Evolutionary conservation across 1,140 invertebrate genomes (phyloP).

Genomic region (Drosophila pachea): DNA sequence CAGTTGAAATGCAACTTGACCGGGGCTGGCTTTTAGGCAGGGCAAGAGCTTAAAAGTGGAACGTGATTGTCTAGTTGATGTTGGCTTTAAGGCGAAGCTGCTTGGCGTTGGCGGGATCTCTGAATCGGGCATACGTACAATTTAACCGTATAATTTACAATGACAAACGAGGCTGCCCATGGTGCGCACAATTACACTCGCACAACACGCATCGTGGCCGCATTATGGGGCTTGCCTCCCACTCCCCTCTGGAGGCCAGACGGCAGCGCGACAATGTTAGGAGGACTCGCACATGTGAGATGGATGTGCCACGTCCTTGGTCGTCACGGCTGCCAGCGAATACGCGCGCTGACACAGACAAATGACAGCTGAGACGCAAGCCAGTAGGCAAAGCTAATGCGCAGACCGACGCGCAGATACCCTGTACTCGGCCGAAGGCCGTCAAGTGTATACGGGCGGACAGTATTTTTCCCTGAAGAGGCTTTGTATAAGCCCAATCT

Average conservation of each 20-base stretch:
- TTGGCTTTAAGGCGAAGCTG: slow-evolving; percentile 16
- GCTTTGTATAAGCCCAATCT: no score
- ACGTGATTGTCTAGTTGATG: slow-evolving; percentile 7
- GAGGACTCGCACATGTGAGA: slow-evolving; percentile 45
- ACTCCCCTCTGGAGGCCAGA: slow-evolving; percentile 21
- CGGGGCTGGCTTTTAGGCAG: not conserved
- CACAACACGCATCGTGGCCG: slow-evolving; percentile 4
- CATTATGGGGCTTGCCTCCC: not conserved
- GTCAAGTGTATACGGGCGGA: no score
- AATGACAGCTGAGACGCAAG: slow-evolving; percentile 63
- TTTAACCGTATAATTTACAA: slow-evolving; percentile 77
- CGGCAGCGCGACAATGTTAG: slow-evolving; percentile 40
- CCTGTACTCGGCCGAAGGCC: not conserved
- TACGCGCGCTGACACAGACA: slow-evolving; percentile 60
- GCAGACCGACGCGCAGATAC: not conserved
- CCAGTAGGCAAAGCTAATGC: slow-evolving; percentile 8
- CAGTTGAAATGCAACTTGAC: slow-evolving; percentile 38
- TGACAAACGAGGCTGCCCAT: slow-evolving; percentile 70
- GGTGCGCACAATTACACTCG: slow-evolving; percentile 67
- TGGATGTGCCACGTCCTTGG: slow-evolving; percentile 48
- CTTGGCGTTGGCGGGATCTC: not conserved
- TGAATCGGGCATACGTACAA: slow-evolving; percentile 59
- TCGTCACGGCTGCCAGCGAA: slow-evolving; percentile 25
- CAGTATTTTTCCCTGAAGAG: no score
- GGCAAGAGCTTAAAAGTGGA: not conserved